These are phyloP conservation scores for Oscheius sp. DNA, from an alignment of 1,140 invertebrate species.

Conservation along the genomic window DNA sequence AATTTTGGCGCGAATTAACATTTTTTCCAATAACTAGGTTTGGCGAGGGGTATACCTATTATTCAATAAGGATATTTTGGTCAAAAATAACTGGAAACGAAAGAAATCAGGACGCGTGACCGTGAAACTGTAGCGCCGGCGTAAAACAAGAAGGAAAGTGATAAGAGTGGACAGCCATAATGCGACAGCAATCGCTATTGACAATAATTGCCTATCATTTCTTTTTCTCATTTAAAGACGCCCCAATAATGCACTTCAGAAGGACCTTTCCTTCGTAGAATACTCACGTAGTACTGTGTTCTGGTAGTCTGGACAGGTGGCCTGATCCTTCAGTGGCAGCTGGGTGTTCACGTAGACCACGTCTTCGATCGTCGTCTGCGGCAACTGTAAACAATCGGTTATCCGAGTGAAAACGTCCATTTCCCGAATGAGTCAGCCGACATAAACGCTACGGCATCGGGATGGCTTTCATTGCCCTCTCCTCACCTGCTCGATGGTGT, in stretches of 20 bases:
- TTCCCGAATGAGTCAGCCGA: too few species aligned
- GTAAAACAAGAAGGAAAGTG: neutral
- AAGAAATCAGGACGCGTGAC: too few species aligned
- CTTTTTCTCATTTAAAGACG: too few species aligned
- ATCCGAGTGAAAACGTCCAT: too few species aligned
- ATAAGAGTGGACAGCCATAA: neutral
- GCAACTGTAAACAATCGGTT: too few species aligned
- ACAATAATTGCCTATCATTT: too few species aligned
- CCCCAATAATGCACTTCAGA: neutral
- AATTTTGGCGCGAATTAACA: too few species aligned
- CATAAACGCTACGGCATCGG: too few species aligned
- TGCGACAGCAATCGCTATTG: neutral
- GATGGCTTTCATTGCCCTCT: slow-evolving; percentile 20
- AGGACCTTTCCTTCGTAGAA: neutral
- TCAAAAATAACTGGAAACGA: too few species aligned
- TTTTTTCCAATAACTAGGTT: too few species aligned
- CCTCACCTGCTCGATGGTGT: neutral
- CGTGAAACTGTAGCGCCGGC: neutral
- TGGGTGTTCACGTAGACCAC: slow-evolving; percentile 41
- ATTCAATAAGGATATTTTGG: too few species aligned
- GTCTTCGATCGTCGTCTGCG: slow-evolving; percentile 20
- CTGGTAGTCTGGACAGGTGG: slow-evolving; percentile 45
- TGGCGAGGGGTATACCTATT: too few species aligned
- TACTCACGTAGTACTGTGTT: slow-evolving; percentile 54
- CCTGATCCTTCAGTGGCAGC: neutral